Evolutionary conservation across 2,113 vertebrate genomes (phyloP).

Genomic region (Apistogramma diplotaenia): DNA sequence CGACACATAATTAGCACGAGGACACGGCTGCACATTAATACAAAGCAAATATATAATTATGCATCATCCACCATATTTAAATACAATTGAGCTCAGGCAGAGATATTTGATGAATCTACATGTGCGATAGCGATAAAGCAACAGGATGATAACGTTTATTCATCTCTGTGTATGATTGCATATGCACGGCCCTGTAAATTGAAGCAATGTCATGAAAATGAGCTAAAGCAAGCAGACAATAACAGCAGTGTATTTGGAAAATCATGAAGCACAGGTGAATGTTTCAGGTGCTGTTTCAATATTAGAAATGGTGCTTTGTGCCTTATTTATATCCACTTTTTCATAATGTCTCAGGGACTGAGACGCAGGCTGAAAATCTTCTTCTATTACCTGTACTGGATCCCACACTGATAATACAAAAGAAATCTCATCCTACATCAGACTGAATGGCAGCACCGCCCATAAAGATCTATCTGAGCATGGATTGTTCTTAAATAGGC

Average conservation of each 20-base stretch:
- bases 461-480: background rate
- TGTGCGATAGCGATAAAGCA: background rate
- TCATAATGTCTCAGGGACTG: background rate
- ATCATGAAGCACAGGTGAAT: background rate
- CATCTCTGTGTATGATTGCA: background rate
- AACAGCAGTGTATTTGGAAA: background rate
- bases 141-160: background rate
- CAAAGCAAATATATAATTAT: conserved; percentile 51
- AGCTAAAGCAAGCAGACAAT: background rate
- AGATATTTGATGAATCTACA: conserved; percentile 20
- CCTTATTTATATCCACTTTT: background rate
- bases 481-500: background rate
- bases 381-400: background rate
- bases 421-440: background rate
- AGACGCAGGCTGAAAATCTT: background rate
- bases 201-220: background rate
- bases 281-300: background rate
- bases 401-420: background rate
- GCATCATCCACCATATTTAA: conserved; percentile 41
- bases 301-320: background rate
- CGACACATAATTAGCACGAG: conserved; percentile 38
- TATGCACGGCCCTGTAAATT: background rate
- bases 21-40: conserved; percentile 34
- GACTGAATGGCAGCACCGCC: background rate
- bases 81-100: conserved; percentile 51